phyloP scores from a whole-genome alignment of 37 sponge, comb jelly and placozoan genomes.

The Aplysina aerophoba region DNA sequence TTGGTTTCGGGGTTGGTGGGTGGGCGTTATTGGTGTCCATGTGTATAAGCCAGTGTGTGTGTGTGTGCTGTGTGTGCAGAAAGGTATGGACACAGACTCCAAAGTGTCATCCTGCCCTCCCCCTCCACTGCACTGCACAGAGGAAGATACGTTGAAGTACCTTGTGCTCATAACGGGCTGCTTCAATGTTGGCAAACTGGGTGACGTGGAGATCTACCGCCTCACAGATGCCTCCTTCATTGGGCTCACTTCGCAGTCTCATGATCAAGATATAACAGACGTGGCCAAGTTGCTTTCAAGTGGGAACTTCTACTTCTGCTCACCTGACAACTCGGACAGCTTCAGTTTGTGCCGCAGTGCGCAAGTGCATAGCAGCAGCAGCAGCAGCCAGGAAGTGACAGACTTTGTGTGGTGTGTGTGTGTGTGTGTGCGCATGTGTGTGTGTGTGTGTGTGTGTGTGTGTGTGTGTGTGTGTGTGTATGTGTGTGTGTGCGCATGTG shows the following conservation, averaged over 20 bases:
- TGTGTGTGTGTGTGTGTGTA: slow-evolving; percentile 1
- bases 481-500: not conserved
- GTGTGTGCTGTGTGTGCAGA: no score
- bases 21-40: no score
- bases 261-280: slow-evolving; percentile 56
- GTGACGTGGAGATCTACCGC: slow-evolving; percentile 73
- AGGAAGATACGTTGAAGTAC: slow-evolving; percentile 41
- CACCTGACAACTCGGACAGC: slow-evolving; percentile 42
- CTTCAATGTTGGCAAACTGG: slow-evolving; percentile 63
- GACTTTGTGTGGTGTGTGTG: slow-evolving; percentile 70
- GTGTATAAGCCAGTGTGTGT: no score
- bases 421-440: not conserved
- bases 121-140: not conserved
- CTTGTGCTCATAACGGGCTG: slow-evolving; percentile 77
- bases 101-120: not conserved
- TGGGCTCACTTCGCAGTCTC: slow-evolving; percentile 37
- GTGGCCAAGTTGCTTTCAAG: slow-evolving; percentile 71
- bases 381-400: slow-evolving; percentile 28
- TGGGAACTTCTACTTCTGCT: slow-evolving; percentile 77
- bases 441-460: not conserved
- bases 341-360: slow-evolving; percentile 60
- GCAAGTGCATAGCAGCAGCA: slow-evolving; percentile 46
- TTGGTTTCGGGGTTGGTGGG: no score
- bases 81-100: no score
- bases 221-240: slow-evolving; percentile 70